Evolutionary conservation across 2,797 vertebrate genomes (phyloP).

Genomic region (Melopsittacus undulatus): DNA sequence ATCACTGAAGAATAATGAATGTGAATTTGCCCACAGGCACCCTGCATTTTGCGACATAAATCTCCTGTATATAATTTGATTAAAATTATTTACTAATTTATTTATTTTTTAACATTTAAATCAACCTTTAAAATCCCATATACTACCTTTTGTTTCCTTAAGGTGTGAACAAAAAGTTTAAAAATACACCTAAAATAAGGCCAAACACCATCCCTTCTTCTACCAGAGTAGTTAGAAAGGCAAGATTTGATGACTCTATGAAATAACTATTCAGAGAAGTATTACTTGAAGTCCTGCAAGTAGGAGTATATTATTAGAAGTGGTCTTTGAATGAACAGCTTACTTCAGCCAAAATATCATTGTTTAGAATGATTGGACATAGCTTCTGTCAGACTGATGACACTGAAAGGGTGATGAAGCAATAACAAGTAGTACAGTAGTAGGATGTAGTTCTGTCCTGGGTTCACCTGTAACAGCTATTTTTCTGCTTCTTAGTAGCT

Average conservation of each 20-base stretch:
- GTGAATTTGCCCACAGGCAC: neutral
- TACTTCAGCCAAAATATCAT: neutral
- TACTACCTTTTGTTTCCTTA: neutral
- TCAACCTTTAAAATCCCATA: neutral
- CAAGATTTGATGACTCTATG: neutral
- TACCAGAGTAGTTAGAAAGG: neutral
- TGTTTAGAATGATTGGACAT: neutral
- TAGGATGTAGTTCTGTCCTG: neutral
- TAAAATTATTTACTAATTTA: neutral
- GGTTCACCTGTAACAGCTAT: neutral
- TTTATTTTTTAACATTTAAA: neutral
- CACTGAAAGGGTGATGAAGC: neutral
- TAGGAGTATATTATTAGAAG: neutral
- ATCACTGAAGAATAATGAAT: conserved; percentile 31
- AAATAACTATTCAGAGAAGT: neutral
- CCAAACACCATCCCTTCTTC: neutral
- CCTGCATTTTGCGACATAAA: neutral
- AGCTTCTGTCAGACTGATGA: neutral
- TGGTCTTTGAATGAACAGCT: neutral
- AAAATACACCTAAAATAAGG: neutral
- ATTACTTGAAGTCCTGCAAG: neutral
- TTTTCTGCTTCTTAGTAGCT: neutral
- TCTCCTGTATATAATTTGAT: neutral
- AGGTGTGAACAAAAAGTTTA: neutral
- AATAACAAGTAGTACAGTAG: neutral